Evolutionary conservation across 2,888 invertebrate genomes (phyloP), one percentile per base, ranked within the genome.

Genomic region (Drosophila cracens): DNA sequence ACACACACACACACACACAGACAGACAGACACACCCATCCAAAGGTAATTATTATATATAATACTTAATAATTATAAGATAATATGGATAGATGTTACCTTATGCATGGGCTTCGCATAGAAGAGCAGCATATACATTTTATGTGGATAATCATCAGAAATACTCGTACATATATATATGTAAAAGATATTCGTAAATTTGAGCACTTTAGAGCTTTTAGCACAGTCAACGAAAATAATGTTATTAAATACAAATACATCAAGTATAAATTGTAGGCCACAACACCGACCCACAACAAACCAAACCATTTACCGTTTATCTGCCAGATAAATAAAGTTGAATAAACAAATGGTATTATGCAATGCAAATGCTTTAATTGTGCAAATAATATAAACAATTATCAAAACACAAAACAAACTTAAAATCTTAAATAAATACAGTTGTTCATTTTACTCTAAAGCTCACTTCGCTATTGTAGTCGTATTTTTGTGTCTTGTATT

Each of bases 181-280:
- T 60, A 53, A 65, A 62, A 65, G 62, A 65, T 87, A 84, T 53
- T 76, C 70, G 72, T 79, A 77, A 79, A 79, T 77, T 84, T 77
- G 77, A 75, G 89, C 84, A 85, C 84, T 85, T 71, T 88, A 89
- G 87, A 87, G 84, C 84, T 85, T 89, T 84, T 77, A 89, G 84
- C 84, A 85, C 84, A 49, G 66, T 82, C 89, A 84, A 89, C 85
- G 79, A 89, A 46, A 87, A 52, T 73, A 84, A 82, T 72, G 82
- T 84, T 89, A 89, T 87, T 76, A 67, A 75, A 75, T 69, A 56
- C 21, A 70, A 48, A 60, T 63, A 64, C 69, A 68, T 61, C 66
- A 82, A 69, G 49, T 66, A 77, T 49, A 49, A 54, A 67, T 68
- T 56, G 79, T 63, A 73, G 53, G 16, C 27, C n/a, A 21, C 21